Base-by-base conservation (phyloP, 2,797 vertebrate genomes). In the Sebastes oblongus region DNA sequence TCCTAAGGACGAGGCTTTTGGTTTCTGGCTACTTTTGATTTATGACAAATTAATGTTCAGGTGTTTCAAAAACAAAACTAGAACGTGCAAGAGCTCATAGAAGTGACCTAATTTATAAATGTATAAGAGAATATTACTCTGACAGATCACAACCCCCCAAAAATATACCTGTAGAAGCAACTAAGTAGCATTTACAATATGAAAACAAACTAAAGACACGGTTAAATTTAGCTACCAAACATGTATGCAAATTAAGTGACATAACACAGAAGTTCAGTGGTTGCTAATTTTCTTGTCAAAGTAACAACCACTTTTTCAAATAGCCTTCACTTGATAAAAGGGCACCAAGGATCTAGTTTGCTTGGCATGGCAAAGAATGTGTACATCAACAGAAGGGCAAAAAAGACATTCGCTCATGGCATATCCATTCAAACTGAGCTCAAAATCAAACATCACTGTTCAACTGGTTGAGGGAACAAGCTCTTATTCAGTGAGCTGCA, bases 281-380 rank as follows among this genome's bases (percentile, higher is more conserved):
- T 93, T 87, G 89, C 85, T 77, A 85, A 83, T 81, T 88, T 85
- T 88, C 64, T 88, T n/a, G 50, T 80, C 59, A 77, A 86, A 76
- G 82, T 84, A 90, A 89, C 82, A 86, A 86, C 88, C 86, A 86
- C 84, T 79, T 77, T 72, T 89, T 88, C 62, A 85, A 84, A 89
- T 69, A 92, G 78, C 89, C 91, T 93, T 93, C 86, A 92, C 86
- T 93, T 92, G 82, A 89, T 86, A 82, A 92, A 92, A 82, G 89
- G 84, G 85, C 81, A 86, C 83, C 82, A 86, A 87, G 81, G 80
- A 84, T 87, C 59, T 84, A 75, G 87, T 87, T 85, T 85, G 72
- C 82, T 91, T 93, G 91, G 85, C 80, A 80, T 93, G 84, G 85
- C 82, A 84, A 91, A 93, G 56, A 86, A 90, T 82, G 86, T 85